Evolutionary conservation across 2,888 invertebrate genomes (phyloP), one percentile per base, ranked within the genome.

Genomic region (Amitus sp.): DNA sequence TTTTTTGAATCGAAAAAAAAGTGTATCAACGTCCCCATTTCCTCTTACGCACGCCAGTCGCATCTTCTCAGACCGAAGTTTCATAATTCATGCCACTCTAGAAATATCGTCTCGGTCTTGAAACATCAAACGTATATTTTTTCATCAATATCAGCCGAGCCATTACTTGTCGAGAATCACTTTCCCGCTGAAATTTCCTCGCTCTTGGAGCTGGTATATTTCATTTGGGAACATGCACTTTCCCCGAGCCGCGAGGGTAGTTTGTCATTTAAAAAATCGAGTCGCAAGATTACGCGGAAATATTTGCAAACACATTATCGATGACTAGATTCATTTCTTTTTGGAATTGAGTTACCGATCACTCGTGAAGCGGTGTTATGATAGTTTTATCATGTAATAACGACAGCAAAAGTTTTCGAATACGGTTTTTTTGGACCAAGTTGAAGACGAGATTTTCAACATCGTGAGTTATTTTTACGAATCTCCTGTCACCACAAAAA

Each of bases 281-380:
- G 13, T n/a, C 9, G 37, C 37, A 15, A 9, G 15, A 37, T 37
- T 37, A 37, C 37, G 42, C 20, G 18, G 20, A 42, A 42, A 20
- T 12, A 42, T 42, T 42, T 15, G 42, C 42, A 20, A 42, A 20
- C 42, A 42, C 42, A 20, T 13, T 37, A 13, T 13, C 37, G 37
- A 13, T 47, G 43, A 30, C 40, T 39, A 7, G 23, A 45, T 47
- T 30, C 48, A n/a, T n/a, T n/a, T n/a, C n/a, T n/a, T n/a, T n/a
- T n/a, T n/a, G n/a, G n/a, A n/a, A n/a, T n/a, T n/a, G n/a, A n/a
- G n/a, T n/a, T n/a, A n/a, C n/a, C n/a, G n/a, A n/a, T n/a, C n/a
- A n/a, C n/a, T n/a, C n/a, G n/a, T n/a, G n/a, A n/a, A n/a, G n/a
- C n/a, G n/a, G n/a, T n/a, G n/a, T n/a, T n/a, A n/a, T n/a, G n/a